Base-by-base conservation (phyloP, 2,888 invertebrate species). In the Aleiodes leptofemur region DNA sequence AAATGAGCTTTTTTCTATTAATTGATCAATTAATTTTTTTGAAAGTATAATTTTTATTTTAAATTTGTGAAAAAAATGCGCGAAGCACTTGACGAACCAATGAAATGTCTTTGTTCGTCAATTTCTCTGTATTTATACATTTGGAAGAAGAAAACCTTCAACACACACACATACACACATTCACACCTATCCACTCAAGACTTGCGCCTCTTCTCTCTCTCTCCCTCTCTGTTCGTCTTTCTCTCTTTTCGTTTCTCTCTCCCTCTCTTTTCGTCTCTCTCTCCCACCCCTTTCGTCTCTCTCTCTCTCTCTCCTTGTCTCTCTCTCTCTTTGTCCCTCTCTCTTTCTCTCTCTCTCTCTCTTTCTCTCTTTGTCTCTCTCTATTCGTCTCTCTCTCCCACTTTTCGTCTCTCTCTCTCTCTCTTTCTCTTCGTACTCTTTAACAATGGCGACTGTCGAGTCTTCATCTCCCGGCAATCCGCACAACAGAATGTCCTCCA, bases 401-500 rank as follows among this genome's bases (percentile, higher is more conserved):
- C 51, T 51, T 11, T 51, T n/a, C n/a, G n/a, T n/a, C n/a, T n/a
- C 53, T 53, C 53, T 53, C 14, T n/a, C 53, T 53, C 51, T n/a
- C 51, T 51, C 51, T 51, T 11, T 51, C 51, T 51, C 11, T 51
- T 11, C 9, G 11, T 11, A 6, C 29, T 13, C 29, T 51, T 75
- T 73, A 74, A 76, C 80, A 78, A 86, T 86, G 87, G 84, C 86
- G 82, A 83, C 83, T 68, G 81, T 82, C 78, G 80, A 81, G 78
- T 82, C 82, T 80, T 80, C 57, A 69, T 23, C 79, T 83, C 85
- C 84, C 84, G 86, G 84, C 77, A 81, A 82, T 76, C 80, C 79
- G 61, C 80, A 81, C 70, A 77, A 78, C 55, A 93, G 93, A 91
- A 91, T 91, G 90, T 91, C 93, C 87, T 92, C 93, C 72, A 93